Conservation (phyloP, 2,113 vertebrate species). For the Xenus cinereus region DNA sequence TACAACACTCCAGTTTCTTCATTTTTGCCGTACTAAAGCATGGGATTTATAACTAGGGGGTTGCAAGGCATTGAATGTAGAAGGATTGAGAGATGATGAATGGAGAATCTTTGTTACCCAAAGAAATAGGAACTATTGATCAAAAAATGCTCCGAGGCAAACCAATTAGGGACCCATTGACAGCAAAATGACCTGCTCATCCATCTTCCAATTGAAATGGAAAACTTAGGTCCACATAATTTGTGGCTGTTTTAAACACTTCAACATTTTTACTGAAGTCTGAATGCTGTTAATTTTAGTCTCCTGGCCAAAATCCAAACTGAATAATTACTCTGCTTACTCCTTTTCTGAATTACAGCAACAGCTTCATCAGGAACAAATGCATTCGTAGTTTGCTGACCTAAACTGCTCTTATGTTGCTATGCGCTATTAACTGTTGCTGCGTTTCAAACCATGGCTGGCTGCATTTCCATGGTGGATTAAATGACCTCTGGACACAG, state of each 20-base stretch:
- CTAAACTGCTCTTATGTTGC: constrained; percentile 17
- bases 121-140: constrained; percentile 23
- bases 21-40: background rate
- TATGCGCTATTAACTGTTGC: constrained; percentile 5
- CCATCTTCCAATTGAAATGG: constrained; percentile 3
- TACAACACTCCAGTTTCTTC: background rate
- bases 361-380: constrained; percentile 24
- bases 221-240: background rate
- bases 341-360: constrained; percentile 3
- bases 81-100: background rate
- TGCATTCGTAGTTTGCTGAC: constrained; percentile 18
- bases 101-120: background rate
- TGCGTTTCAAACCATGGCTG: background rate
- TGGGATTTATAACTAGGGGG: background rate
- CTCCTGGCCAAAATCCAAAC: constrained; percentile 4
- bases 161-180: background rate
- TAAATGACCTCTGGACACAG: background rate
- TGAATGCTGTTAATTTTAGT: constrained; percentile 19
- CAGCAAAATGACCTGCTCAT: constrained; percentile 9
- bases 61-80: background rate
- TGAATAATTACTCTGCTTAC: background rate
- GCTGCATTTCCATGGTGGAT: background rate
- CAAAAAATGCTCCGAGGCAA: background rate
- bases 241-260: background rate
- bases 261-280: background rate